Base-by-base conservation (phyloP, 2,797 vertebrate species). In the Cuculus canorus region DNA sequence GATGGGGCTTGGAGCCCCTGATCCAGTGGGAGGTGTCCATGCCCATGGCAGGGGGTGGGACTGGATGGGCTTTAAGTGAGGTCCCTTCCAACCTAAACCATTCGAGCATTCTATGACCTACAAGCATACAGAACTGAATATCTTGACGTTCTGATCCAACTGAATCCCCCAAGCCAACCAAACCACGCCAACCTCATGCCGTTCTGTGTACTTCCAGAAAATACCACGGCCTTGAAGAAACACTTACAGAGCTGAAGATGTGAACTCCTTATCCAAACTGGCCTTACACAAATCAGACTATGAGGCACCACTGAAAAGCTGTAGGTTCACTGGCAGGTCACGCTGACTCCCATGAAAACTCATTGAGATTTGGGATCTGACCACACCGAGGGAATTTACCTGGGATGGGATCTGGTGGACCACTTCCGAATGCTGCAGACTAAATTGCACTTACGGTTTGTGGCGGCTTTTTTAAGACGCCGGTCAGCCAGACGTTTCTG, bases 191-290 rank as follows among this genome's bases (percentile, higher is more conserved):
- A 28, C 3, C 35, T 64, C 21, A 13, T 8, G 17, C 53, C 28
- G 13, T 6, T 24, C 73, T 50, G 39, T 50, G 11, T 3, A 6
- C 25, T 50, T 79, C 71, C 52, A 82, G 59, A 57, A 87, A 80
- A 63, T 0, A 13, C 2, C 59, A 7, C 0, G 11, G 91, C 4
- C 22, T 54, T 48, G 53, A 65, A 88, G 80, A 43, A 72, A 54
- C 4, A 17, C 0, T 63, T 11, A 4, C 0, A 11, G 30, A 90
- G 72, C 66, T 14, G 70, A 48, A 3, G 63, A 45, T 5, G 33
- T 23, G 66, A 78, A 35, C 70, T 33, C 8, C 24, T 35, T 68
- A 86, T 25, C 77, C 64, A 68, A 86, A 52, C 10, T 22, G 28
- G 19, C 53, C 57, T 32, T 18, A 37, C 6, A 54, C 48, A 69